Percentiles rank a stretch among this genome's conserved stretches.
These are phyloP conservation scores for Linepithema humile DNA, from an alignment of 1,140 invertebrate species.

Conservation along the genomic window DNA sequence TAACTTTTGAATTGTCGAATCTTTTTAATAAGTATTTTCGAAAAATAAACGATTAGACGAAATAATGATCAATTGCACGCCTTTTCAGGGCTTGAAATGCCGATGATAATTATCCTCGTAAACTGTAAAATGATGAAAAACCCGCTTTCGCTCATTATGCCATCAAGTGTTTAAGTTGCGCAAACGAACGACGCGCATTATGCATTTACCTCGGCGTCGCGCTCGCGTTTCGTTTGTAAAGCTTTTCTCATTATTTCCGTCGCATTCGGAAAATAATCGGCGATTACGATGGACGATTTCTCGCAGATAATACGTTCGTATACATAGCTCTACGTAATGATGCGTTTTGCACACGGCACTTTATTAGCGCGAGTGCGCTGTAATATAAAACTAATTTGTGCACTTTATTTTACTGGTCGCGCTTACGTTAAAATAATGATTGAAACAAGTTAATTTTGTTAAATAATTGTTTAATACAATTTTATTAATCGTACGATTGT, in stretches of 20 bases:
- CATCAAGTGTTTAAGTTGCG: conserved; percentile 21
- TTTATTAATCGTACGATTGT: background rate
- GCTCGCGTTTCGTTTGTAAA: background rate
- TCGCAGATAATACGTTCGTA: conserved; percentile 1
- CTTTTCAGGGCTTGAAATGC: background rate
- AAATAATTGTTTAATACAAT: conserved; percentile 35
- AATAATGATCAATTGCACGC: conserved; percentile 9
- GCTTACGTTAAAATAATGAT: background rate
- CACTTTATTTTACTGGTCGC: background rate
- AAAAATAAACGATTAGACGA: too few species aligned
- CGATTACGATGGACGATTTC: background rate
- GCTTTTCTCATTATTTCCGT: background rate
- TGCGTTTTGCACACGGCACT: background rate
- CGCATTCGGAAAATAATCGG: conserved; percentile 6
- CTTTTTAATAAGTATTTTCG: too few species aligned
- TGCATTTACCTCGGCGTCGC: conserved; percentile 2
- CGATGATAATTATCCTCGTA: conserved; percentile 5
- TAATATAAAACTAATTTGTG: background rate
- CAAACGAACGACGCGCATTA: conserved; percentile 20
- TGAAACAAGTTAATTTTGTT: background rate
- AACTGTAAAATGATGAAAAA: conserved; percentile 1
- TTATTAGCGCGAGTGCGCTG: background rate
- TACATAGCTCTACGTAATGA: background rate
- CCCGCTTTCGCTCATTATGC: background rate
- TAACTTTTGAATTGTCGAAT: too few species aligned